Evolutionary conservation across 2,113 vertebrate genomes (phyloP).

Genomic region (Ailurus styani): DNA sequence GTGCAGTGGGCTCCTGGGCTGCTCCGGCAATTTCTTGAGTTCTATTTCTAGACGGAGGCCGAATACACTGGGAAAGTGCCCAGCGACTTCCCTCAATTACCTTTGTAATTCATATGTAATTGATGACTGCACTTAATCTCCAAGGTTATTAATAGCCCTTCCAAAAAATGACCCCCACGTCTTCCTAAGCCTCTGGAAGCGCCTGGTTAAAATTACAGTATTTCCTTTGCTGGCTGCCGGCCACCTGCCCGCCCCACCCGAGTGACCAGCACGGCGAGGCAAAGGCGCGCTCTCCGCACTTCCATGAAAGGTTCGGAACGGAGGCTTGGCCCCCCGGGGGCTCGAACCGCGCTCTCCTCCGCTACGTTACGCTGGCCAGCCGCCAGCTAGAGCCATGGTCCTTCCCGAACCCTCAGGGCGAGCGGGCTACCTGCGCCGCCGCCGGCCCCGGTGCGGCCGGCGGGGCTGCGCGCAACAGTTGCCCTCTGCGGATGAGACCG

Average conservation of each 20-base stretch:
- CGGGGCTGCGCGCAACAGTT: constrained; percentile 52
- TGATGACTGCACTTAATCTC: constrained; percentile 70
- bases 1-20: neutral
- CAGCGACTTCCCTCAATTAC: constrained; percentile 67
- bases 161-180: constrained; percentile 53
- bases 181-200: constrained; percentile 52
- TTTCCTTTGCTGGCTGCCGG: constrained; percentile 57
- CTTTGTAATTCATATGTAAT: constrained; percentile 66
- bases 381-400: neutral
- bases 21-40: constrained; percentile 39
- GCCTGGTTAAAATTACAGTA: constrained; percentile 63
- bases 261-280: neutral
- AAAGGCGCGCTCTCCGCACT: constrained; percentile 37
- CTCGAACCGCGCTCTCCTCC: constrained; percentile 26
- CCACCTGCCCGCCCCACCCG: constrained; percentile 42
- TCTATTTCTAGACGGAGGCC: constrained; percentile 55
- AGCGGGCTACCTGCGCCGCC: constrained; percentile 47
- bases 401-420: constrained; percentile 23
- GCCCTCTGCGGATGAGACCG: neutral
- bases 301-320: constrained; percentile 69
- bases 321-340: neutral
- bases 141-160: constrained; percentile 66
- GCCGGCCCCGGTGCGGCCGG: neutral
- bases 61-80: constrained; percentile 7
- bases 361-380: constrained; percentile 38